These are phyloP conservation scores for Diaprepes abbreviatus DNA, from an alignment of 2,888 invertebrate species.

Conservation along the genomic window DNA sequence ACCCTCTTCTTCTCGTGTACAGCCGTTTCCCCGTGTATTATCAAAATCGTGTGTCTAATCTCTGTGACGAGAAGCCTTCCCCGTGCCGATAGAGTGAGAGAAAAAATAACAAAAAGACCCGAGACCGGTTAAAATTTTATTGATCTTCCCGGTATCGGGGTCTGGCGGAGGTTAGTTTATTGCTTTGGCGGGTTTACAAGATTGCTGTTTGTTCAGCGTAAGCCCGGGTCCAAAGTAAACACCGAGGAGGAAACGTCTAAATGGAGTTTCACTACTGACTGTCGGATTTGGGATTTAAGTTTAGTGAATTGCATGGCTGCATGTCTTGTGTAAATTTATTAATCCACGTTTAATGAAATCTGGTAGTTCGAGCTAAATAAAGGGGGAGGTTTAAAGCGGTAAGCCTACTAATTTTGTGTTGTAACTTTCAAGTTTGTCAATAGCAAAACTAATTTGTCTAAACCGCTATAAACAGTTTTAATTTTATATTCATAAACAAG, in stretches of 20 bases:
- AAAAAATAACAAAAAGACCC: constrained; percentile 44
- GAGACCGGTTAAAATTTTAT: constrained; percentile 47
- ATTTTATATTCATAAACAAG: no score
- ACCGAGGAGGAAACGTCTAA: constrained; percentile 39
- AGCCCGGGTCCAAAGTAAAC: constrained; percentile 43
- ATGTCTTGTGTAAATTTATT: constrained; percentile 40
- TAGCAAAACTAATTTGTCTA: not conserved
- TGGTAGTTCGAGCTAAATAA: constrained; percentile 14
- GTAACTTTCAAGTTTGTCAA: constrained; percentile 3
- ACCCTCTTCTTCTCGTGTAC: constrained; percentile 27
- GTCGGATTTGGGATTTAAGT: constrained; percentile 37
- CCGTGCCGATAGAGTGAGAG: constrained; percentile 39
- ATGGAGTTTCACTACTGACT: constrained; percentile 36
- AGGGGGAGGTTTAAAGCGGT: not conserved
- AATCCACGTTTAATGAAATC: constrained; percentile 45
- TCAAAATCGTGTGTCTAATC: constrained; percentile 47
- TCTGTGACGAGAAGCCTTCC: constrained; percentile 35
- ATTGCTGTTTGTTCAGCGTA: constrained; percentile 49
- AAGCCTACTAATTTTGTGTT: constrained; percentile 11
- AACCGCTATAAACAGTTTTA: no score
- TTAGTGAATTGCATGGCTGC: constrained; percentile 25
- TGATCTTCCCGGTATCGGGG: constrained; percentile 48
- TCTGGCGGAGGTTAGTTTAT: constrained; percentile 46
- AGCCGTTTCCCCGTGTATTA: constrained; percentile 32
- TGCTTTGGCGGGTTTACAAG: constrained; percentile 49